Conservation (phyloP, 2,888 invertebrate genomes). For the Tiliacea citrago region DNA sequence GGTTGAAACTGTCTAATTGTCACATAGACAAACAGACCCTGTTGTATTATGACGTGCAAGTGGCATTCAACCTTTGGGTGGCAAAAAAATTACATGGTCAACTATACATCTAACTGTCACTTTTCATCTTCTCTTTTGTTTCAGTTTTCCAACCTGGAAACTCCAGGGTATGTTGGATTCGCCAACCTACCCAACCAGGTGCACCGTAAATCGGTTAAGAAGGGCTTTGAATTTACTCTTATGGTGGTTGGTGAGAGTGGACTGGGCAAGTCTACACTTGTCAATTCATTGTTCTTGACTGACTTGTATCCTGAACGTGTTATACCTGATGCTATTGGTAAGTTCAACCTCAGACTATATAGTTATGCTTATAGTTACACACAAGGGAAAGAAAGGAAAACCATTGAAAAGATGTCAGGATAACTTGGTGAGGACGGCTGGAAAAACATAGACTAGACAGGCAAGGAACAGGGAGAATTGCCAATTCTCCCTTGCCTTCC, state of each 20-base stretch:
- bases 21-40: not conserved
- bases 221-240: constrained; percentile 99
- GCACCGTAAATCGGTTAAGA: constrained; percentile 99
- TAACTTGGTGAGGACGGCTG: not conserved
- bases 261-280: constrained; percentile 98
- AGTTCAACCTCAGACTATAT: constrained; percentile 61
- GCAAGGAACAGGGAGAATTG: not conserved
- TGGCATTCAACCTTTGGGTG: not conserved
- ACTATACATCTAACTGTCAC: not conserved
- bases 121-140: constrained; percentile 33
- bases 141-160: constrained; percentile 96
- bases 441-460: not conserved
- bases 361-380: not conserved
- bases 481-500: too few relatives aligned
- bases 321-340: constrained; percentile 96
- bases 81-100: not conserved
- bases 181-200: constrained; percentile 99
- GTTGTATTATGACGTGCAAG: not conserved
- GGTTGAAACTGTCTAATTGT: not conserved
- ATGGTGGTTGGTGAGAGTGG: constrained; percentile 99
- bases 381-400: not conserved
- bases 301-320: constrained; percentile 98
- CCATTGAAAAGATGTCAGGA: not conserved
- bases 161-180: constrained; percentile 97
- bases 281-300: constrained; percentile 98